These are phyloP conservation scores for Thalpophila matura DNA, from an alignment of 2,888 invertebrate genomes.

Conservation along the genomic window DNA sequence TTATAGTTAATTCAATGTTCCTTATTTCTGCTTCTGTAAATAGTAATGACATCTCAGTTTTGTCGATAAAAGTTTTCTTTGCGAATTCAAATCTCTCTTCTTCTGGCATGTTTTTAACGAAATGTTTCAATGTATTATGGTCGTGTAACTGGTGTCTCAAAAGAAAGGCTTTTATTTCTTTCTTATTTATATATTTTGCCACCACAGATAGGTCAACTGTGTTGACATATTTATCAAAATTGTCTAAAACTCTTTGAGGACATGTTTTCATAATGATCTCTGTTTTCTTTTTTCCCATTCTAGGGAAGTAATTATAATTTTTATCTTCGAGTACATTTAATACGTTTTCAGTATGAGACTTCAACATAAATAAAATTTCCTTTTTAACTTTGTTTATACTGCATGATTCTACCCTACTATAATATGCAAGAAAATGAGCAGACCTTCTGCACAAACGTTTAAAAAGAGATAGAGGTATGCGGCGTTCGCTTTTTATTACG, in stretches of 20 bases:
- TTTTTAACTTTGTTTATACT: not conserved
- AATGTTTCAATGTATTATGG: conserved; percentile 68
- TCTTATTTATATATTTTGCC: conserved; percentile 72
- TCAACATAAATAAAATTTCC: conserved; percentile 61
- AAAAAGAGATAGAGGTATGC: conserved; percentile 57
- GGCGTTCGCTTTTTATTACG: conserved; percentile 62
- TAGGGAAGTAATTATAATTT: conserved; percentile 38
- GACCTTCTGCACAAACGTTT: conserved; percentile 75
- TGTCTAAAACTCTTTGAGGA: conserved; percentile 70
- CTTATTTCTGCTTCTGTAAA: not conserved
- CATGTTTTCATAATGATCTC: conserved; percentile 72
- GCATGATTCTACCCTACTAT: conserved; percentile 10
- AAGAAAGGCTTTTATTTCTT: conserved; percentile 72
- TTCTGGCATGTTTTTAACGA: conserved; percentile 72
- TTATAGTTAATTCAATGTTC: conserved; percentile 2
- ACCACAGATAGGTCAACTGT: conserved; percentile 72
- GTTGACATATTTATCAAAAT: conserved; percentile 68
- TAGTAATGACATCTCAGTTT: conserved; percentile 5
- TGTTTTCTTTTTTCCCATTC: conserved; percentile 70
- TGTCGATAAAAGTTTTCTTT: conserved; percentile 74
- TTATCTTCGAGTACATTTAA: conserved; percentile 69
- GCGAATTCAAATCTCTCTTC: conserved; percentile 75
- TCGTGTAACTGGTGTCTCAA: conserved; percentile 63
- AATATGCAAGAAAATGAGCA: conserved; percentile 66
- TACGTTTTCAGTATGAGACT: conserved; percentile 66